Conservation (phyloP, 2,888 invertebrate genomes). For the Orgyia antiqua region DNA sequence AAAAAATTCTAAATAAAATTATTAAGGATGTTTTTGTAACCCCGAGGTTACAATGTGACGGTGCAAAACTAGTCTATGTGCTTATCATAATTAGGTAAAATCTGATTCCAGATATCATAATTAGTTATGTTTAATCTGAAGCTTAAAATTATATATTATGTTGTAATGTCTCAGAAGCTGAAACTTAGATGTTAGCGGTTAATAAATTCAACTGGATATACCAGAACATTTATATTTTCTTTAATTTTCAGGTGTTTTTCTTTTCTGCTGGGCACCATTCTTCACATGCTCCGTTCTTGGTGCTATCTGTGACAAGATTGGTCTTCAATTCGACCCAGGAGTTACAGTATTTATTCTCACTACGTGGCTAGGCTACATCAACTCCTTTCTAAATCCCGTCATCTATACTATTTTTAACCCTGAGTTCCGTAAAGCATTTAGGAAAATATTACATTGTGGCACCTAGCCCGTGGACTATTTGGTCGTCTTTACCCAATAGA, state of each 20-base stretch:
- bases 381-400: constrained; percentile 94
- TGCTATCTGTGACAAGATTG: constrained; percentile 94
- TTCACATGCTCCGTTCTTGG: constrained; percentile 99
- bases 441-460: constrained; percentile 89
- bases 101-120: no score
- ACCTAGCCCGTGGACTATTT: constrained; percentile 69
- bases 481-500: constrained; percentile 59
- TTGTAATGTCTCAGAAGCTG: no score
- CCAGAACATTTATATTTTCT: no score
- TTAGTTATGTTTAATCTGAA: no score
- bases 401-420: constrained; percentile 97
- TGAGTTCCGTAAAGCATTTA: constrained; percentile 98
- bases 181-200: no score
- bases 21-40: no score
- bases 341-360: constrained; percentile 94
- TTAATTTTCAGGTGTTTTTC: constrained; percentile 90
- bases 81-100: no score
- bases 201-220: no score
- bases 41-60: no score
- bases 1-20: no score
- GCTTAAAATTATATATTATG: no score
- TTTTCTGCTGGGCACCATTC: constrained; percentile 99
- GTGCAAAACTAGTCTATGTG: no score
- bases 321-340: constrained; percentile 87
- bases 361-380: constrained; percentile 99